Conservation (phyloP, 2,113 vertebrate species). For the Bubo bubo region DNA sequence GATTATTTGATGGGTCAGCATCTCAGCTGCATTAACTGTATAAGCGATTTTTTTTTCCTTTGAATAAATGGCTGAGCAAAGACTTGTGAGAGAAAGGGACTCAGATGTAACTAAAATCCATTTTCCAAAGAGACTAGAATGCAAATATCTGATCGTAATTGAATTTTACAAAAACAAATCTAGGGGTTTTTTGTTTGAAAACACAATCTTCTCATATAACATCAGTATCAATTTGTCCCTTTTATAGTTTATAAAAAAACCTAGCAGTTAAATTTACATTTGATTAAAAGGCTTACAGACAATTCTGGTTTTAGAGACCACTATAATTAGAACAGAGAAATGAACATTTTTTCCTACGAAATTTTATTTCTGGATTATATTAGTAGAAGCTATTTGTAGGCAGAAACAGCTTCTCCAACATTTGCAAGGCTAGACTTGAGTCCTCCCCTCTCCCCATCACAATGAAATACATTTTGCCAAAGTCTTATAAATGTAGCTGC, state of each 20-base stretch:
- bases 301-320: not conserved
- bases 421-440: not conserved
- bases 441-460: not conserved
- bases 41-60: not conserved
- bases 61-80: constrained; percentile 1
- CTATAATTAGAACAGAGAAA: not conserved
- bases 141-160: not conserved
- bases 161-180: not conserved
- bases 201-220: not conserved
- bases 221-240: not conserved
- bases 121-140: not conserved
- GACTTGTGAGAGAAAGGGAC: not conserved
- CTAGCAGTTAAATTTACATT: not conserved
- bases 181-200: not conserved
- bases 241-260: not conserved
- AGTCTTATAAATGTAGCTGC: not conserved
- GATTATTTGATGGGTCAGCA: constrained; percentile 5
- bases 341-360: not conserved
- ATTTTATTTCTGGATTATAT: not conserved
- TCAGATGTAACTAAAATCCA: not conserved
- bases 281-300: not conserved
- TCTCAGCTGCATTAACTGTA: not conserved
- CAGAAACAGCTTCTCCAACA: not conserved
- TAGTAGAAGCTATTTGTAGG: not conserved
- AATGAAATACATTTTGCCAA: not conserved